Evolutionary conservation across 2,888 invertebrate species (phyloP), one percentile per base, ranked within the genome.

Genomic region (Sminthurides aquaticus): DNA sequence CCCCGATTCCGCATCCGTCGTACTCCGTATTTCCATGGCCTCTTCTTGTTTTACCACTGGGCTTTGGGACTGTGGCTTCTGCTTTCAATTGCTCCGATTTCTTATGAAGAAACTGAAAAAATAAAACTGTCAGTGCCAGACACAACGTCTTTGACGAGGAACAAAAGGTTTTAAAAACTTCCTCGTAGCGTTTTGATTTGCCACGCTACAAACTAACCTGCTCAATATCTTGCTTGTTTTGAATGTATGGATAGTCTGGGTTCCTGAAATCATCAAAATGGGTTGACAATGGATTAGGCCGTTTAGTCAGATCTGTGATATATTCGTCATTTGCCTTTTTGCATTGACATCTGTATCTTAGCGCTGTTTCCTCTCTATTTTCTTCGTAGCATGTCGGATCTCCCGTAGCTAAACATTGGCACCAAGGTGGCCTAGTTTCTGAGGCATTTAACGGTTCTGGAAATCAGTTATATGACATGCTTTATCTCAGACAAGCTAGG

Each of bases 391-490:
- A 67, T 58, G 69, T 71, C 18, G 71, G 72, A 48, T 70, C 66
- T 20, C 71, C 70, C 2, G 73, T 73, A 2, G 73, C 70, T 59
- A 73, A 64, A 62, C 73, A 73, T 25, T 70, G 60, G 52, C 71
- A 70, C 73, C 73, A 73, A 8, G 66, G 49, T 8, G 68, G 67
- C 49, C 70, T 73, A 15, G 58, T 60, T 27, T 67, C 60, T 5
- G 61, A 56, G 1, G 60, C 67, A 65, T 24, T 57, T 20, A 58
- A 54, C 29, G 28, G 43, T 15, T 34, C 5, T 15, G 43, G 15
- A 34, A 15, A 34, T 34, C 8, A 34, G 43, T 34, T 11, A 34
- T 34, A 34, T 5, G 5, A 34, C 43, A 34, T 34, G 15, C 43
- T n/a, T n/a, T n/a, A n/a, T n/a, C n/a, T n/a, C n/a, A n/a, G n/a